Evolutionary conservation across 1,140 invertebrate genomes (phyloP).

Genomic region (Drosophila ananassae): DNA sequence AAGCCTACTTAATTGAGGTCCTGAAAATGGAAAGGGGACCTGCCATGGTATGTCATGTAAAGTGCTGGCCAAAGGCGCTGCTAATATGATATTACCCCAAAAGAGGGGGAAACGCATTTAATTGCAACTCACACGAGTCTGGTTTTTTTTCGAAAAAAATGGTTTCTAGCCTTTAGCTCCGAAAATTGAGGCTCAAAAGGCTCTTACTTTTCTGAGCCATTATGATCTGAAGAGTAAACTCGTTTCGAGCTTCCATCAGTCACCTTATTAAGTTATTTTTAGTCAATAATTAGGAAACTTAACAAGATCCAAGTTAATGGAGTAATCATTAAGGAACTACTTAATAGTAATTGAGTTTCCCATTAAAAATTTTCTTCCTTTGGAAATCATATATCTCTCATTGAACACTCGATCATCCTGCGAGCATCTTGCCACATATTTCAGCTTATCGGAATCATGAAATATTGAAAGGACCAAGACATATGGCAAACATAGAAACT

Average conservation of each 20-base stretch:
- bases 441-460: conserved; percentile 63
- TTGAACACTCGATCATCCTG: conserved; percentile 41
- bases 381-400: conserved; percentile 9
- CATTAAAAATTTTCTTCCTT: neutral
- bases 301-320: neutral
- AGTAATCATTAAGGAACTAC: neutral
- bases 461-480: conserved; percentile 53
- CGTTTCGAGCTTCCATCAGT: conserved; percentile 25
- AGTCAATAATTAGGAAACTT: neutral
- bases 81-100: conserved; percentile 67
- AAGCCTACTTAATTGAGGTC: conserved; percentile 68
- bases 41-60: conserved; percentile 37
- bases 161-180: conserved; percentile 27
- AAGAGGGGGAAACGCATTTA: conserved; percentile 52
- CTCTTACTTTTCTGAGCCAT: neutral
- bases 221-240: conserved; percentile 36
- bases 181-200: conserved; percentile 12
- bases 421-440: conserved; percentile 51
- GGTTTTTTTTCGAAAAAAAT: conserved; percentile 6
- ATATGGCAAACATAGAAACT: conserved; percentile 34
- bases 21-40: conserved; percentile 6
- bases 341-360: neutral
- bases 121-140: conserved; percentile 54
- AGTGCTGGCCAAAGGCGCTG: conserved; percentile 68
- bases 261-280: conserved; percentile 36